A percentile compares a stretch with the other conserved stretches of the same genome.
Evolutionary conservation across 2,797 vertebrate species (phyloP).

Genomic region (Anas georgica): DNA sequence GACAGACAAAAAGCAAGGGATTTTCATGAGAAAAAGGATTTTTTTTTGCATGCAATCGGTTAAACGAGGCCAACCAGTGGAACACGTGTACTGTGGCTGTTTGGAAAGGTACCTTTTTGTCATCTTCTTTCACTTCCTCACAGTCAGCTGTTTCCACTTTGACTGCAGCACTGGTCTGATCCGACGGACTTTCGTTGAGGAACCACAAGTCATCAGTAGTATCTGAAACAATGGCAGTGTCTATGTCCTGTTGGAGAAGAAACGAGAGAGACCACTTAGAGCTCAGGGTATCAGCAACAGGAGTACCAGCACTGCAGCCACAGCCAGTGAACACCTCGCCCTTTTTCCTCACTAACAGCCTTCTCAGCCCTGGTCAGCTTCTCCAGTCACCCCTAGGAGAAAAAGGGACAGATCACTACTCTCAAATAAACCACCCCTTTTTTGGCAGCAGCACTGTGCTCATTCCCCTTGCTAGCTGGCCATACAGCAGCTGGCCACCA

Average conservation of each 20-base stretch:
- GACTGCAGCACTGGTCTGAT: conserved; percentile 86
- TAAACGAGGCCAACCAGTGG: neutral
- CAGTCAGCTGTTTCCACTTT: conserved; percentile 84
- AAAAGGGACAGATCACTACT: neutral
- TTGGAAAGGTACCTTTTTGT: conserved; percentile 72
- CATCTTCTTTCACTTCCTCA: conserved; percentile 71
- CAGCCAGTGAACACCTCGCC: neutral
- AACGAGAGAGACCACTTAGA: neutral
- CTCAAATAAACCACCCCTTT: neutral
- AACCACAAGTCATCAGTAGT: conserved; percentile 97
- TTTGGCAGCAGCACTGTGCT: neutral
- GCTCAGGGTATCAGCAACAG: neutral
- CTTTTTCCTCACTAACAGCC: neutral
- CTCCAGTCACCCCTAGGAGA: neutral
- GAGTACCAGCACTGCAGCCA: neutral
- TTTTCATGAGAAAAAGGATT: no score
- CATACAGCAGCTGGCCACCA: neutral
- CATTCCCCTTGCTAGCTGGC: neutral
- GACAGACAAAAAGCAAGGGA: neutral
- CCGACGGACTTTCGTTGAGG: conserved; percentile 88
- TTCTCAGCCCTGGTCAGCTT: neutral
- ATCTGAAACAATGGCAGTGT: conserved; percentile 95
- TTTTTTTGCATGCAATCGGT: neutral
- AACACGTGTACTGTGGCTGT: neutral
- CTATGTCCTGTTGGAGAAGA: conserved; percentile 87